Percentiles rank a stretch among this genome's conserved stretches.
Conservation (phyloP, 2,888 invertebrate species). For the Lasioglossum pauxillum region DNA sequence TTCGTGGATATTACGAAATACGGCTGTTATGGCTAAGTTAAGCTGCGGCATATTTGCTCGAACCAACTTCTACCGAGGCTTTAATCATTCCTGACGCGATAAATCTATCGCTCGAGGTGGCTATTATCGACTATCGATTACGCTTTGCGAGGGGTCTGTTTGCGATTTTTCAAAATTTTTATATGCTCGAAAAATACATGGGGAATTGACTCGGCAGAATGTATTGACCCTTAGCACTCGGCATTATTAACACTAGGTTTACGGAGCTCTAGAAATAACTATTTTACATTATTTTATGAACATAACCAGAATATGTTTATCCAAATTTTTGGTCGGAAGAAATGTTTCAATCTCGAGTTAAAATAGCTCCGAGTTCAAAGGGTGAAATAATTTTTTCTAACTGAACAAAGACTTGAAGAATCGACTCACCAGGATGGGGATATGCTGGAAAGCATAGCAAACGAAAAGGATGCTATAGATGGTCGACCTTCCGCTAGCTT, state of each 20-base stretch:
- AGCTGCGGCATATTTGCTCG: neutral
- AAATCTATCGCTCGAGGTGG: slow-evolving; percentile 29
- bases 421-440: slow-evolving; percentile 86
- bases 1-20: slow-evolving; percentile 68
- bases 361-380: too few species aligned
- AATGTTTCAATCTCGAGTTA: too few species aligned
- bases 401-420: neutral
- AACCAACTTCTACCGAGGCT: neutral
- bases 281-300: too few species aligned
- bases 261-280: too few species aligned
- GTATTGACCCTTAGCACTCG: too few species aligned
- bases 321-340: too few species aligned
- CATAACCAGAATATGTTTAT: too few species aligned
- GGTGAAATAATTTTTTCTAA: neutral
- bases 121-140: slow-evolving; percentile 44
- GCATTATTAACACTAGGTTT: too few species aligned
- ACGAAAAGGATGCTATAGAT: slow-evolving; percentile 85
- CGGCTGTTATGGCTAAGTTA: slow-evolving; percentile 6
- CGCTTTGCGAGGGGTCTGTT: too few species aligned
- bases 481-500: slow-evolving; percentile 85
- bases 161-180: too few species aligned
- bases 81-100: slow-evolving; percentile 44
- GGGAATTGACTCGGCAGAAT: too few species aligned
- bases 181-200: neutral
- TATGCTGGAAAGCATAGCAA: slow-evolving; percentile 87